These are phyloP conservation scores for Stenoptilia bipunctidactyla DNA, from an alignment of 2,888 invertebrate species.

Conservation along the genomic window DNA sequence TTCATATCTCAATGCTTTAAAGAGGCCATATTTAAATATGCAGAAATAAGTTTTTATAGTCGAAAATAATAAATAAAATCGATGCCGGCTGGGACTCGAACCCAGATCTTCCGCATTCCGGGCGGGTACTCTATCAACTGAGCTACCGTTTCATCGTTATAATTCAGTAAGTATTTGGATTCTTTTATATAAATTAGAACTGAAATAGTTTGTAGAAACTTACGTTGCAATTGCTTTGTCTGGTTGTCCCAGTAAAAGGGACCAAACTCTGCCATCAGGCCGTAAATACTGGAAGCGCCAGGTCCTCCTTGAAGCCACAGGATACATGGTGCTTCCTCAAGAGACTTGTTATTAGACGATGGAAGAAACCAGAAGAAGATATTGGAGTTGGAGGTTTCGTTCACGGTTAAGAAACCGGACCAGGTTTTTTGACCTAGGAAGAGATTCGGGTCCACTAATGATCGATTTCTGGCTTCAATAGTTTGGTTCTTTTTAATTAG, in stretches of 20 bases:
- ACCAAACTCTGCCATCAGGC: constrained; percentile 51
- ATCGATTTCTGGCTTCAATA: constrained; percentile 40
- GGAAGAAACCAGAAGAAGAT: constrained; percentile 90
- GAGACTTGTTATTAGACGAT: constrained; percentile 29
- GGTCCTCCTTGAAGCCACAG: constrained; percentile 93
- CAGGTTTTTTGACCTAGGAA: constrained; percentile 53
- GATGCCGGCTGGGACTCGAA: too few relatives aligned
- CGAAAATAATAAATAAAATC: too few relatives aligned
- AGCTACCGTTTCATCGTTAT: too few relatives aligned
- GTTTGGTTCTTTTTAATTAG: constrained; percentile 63
- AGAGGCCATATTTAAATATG: too few relatives aligned
- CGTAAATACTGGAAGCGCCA: constrained; percentile 74
- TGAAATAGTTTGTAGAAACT: constrained; percentile 19
- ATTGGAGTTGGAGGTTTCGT: constrained; percentile 79
- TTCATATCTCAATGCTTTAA: too few relatives aligned
- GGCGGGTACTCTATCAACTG: too few relatives aligned
- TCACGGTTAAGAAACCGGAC: constrained; percentile 74
- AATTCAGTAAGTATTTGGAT: too few relatives aligned
- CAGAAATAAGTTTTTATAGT: too few relatives aligned
- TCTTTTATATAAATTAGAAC: too few relatives aligned
- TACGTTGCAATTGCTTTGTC: constrained; percentile 28
- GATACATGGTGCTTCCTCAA: constrained; percentile 70
- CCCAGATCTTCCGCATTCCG: too few relatives aligned
- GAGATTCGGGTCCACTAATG: constrained; percentile 31
- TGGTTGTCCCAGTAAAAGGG: constrained; percentile 29